These are phyloP conservation scores for Gonioctena quinquepunctata DNA, from an alignment of 1,140 invertebrate species.

Conservation along the genomic window DNA sequence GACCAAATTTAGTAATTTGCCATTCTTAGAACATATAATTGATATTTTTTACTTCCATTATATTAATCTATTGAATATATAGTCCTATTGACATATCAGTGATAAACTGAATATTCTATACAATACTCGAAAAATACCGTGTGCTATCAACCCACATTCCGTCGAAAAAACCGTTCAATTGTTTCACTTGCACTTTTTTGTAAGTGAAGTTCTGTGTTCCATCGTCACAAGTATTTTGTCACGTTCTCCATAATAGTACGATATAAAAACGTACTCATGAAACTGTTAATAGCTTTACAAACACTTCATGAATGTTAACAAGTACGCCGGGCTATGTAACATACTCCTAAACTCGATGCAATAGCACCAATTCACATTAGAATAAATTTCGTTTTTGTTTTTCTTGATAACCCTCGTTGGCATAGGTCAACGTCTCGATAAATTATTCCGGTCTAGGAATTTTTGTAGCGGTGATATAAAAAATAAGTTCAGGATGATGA, in stretches of 20 bases:
- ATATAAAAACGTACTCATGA: conserved; percentile 47
- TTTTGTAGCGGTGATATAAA: not conserved
- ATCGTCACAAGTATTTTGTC: conserved; percentile 34
- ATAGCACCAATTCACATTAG: conserved; percentile 8
- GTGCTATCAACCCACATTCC: not conserved
- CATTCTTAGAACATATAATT: too few relatives aligned
- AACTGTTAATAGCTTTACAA: conserved; percentile 49
- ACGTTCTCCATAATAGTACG: conserved; percentile 32
- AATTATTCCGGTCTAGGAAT: not conserved
- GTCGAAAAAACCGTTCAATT: not conserved
- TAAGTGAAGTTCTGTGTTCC: not conserved
- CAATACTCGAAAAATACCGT: too few relatives aligned
- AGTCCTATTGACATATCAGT: too few relatives aligned
- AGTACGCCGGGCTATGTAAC: conserved; percentile 31
- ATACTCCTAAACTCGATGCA: conserved; percentile 16
- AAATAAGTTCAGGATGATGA: too few relatives aligned
- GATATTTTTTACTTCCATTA: too few relatives aligned
- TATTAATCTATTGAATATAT: too few relatives aligned
- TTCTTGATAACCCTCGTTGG: not conserved
- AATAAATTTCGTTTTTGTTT: conserved; percentile 16
- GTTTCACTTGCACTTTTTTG: conserved; percentile 3
- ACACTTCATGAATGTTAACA: conserved; percentile 50
- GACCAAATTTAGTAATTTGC: too few relatives aligned
- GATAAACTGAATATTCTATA: too few relatives aligned
- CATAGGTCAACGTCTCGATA: not conserved